Evolutionary conservation across 2,797 vertebrate species (phyloP), one percentile per base, ranked within the genome.

Genomic region (Clarias fuscus): DNA sequence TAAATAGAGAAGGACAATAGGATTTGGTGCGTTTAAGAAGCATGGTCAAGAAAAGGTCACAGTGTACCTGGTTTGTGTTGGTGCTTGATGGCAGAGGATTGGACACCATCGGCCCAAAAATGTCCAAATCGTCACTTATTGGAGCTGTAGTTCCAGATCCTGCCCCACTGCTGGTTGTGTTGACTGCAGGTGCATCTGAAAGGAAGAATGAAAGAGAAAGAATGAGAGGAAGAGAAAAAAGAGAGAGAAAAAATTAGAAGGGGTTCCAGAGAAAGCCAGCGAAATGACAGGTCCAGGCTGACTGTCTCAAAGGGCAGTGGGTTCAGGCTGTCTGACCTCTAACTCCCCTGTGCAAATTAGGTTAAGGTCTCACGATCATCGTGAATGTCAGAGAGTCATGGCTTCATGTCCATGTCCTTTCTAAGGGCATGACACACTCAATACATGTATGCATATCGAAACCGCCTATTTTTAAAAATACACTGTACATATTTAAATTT

Each of bases 41-140:
- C 7, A 20, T 5, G 40, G 18, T 7, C 10, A 53, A 67, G 4
- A 22, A 22, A 43, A 77, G 15, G 11, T 56, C 1, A 6, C 40
- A 6, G 27, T 30, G 24, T 93, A 94, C 92, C 89, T 94, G 94
- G 86, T 87, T 90, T 90, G 93, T 82, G 90, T 75, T 93, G 89
- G 86, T 91, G 86, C 94, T 93, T 67, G 96, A 95, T 72, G 98
- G 97, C 85, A 99, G 95, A 86, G 98, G 97, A 92, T 99, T 99
- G 88, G 98, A 99, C 59, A 99, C 96, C 98, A 99, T 99, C 53
- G 98, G 98, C 88, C 98, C 98, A 84, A 99, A 99, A 92, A 99
- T 98, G 93, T 99, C 98, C 90, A 99, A 92, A 86, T 99, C 97
- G 85, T 98, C 97, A 30, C 87, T 94, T 91, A 96, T 92, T 8